Percentiles rank a stretch among this genome's conserved stretches.
Conservation (phyloP, 2,888 invertebrate species). For the Melikaiella ostensackeni region DNA sequence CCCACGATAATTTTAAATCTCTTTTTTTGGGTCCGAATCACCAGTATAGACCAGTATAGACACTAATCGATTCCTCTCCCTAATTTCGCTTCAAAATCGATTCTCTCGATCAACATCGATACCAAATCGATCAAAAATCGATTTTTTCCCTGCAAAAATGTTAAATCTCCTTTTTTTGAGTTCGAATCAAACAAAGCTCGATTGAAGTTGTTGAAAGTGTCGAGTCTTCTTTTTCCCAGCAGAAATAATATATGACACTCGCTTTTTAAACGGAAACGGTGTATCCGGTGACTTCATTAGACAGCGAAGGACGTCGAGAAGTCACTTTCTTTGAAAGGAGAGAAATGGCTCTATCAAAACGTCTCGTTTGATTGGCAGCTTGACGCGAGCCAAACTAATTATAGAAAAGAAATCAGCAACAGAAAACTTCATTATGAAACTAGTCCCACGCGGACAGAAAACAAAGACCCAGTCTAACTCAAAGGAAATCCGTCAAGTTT, state of each 20-base stretch:
- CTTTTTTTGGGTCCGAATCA: no score
- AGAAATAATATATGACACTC: constrained; percentile 4
- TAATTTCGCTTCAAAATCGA: no score
- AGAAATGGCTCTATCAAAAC: constrained; percentile 34
- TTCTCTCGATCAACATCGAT: no score
- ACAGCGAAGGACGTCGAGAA: constrained; percentile 44
- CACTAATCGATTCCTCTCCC: no score
- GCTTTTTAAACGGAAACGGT: constrained; percentile 57
- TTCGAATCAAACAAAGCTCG: not conserved
- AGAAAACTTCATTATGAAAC: not conserved
- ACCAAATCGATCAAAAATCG: no score
- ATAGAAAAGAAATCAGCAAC: not conserved
- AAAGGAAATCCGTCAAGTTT: not conserved
- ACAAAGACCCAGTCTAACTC: not conserved
- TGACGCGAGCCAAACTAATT: not conserved
- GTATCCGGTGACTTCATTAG: constrained; percentile 62
- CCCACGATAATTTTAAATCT: no score
- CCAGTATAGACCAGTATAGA: no score
- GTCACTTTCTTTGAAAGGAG: constrained; percentile 49
- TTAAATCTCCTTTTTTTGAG: not conserved
- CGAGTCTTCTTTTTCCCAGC: not conserved
- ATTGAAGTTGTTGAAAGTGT: not conserved
- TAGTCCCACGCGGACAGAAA: not conserved
- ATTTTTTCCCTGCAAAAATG: not conserved
- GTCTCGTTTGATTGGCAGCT: constrained; percentile 8